These are phyloP conservation scores for Catocala nupta DNA, from an alignment of 2,888 invertebrate species.

Conservation along the genomic window DNA sequence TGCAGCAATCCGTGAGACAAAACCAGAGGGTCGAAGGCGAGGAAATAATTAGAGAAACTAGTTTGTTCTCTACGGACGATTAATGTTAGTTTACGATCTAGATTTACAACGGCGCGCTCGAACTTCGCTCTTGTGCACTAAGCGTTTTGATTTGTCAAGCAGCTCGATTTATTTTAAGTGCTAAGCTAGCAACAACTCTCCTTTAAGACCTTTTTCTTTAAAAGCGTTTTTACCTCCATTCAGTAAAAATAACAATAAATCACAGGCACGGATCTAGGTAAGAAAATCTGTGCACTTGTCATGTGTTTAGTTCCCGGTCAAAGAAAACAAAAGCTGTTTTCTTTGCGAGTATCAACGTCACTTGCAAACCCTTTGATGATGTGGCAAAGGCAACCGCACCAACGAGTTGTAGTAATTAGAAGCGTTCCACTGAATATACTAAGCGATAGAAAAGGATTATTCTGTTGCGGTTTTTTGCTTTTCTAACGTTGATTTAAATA, in stretches of 20 bases:
- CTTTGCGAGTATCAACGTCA: constrained; percentile 53
- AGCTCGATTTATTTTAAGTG: constrained; percentile 31
- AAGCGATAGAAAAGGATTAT: constrained; percentile 57
- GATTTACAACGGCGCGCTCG: constrained; percentile 63
- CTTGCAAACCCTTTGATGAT: constrained; percentile 63
- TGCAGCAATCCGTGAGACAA: constrained; percentile 69
- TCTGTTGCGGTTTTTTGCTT: constrained; percentile 38
- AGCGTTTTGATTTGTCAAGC: constrained; percentile 48
- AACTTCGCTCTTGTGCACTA: constrained; percentile 62
- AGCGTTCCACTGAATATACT: constrained; percentile 61
- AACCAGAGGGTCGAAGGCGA: constrained; percentile 71
- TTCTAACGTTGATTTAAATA: background rate
- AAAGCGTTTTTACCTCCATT: constrained; percentile 3
- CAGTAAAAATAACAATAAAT: constrained; percentile 24
- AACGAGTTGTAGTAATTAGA: constrained; percentile 67
- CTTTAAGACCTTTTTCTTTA: background rate
- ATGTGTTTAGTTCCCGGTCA: constrained; percentile 41
- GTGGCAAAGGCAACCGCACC: constrained; percentile 59
- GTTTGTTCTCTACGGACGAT: constrained; percentile 73
- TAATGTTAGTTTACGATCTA: constrained; percentile 76
- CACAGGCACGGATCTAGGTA: constrained; percentile 34
- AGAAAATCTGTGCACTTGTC: constrained; percentile 40
- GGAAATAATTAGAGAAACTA: constrained; percentile 81
- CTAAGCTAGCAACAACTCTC: constrained; percentile 4
- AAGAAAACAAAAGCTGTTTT: constrained; percentile 52